These are phyloP conservation scores for Euphonia xanthogaster DNA, from an alignment of 2,797 vertebrate genomes.

Conservation along the genomic window DNA sequence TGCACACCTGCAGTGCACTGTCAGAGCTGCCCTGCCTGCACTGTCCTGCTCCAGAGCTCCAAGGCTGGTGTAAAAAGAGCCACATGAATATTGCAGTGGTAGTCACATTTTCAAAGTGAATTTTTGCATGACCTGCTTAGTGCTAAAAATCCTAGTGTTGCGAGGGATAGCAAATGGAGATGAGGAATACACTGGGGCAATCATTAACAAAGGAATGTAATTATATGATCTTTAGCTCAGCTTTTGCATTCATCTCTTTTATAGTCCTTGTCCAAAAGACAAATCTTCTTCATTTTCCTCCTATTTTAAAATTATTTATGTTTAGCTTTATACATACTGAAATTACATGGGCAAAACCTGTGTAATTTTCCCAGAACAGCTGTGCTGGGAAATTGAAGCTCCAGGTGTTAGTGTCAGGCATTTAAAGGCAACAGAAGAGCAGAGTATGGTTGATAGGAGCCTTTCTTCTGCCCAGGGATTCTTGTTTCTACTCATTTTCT, in stretches of 20 bases:
- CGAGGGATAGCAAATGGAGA: neutral
- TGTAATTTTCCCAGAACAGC: neutral
- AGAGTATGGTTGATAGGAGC: rapidly evolving
- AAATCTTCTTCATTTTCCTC: neutral
- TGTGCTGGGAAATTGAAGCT: neutral
- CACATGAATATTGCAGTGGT: neutral
- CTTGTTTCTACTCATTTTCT: rapidly evolving
- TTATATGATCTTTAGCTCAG: neutral
- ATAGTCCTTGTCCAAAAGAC: neutral
- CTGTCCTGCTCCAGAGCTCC: neutral
- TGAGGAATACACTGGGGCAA: neutral
- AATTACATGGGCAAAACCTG: neutral
- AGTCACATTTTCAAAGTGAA: neutral
- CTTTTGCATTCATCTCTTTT: neutral
- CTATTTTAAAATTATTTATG: neutral
- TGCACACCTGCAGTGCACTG: rapidly evolving
- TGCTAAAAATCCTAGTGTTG: neutral
- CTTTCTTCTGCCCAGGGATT: neutral
- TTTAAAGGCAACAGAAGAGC: neutral
- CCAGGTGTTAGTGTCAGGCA: neutral
- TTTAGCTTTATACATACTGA: neutral
- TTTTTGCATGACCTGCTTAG: neutral
- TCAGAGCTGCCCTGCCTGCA: neutral
- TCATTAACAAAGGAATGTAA: neutral
- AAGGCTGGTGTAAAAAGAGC: neutral